Percentiles rank a stretch among this genome's conserved stretches.
These are phyloP conservation scores for Antigone vipio DNA, from an alignment of 2,113 vertebrate species.

Conservation along the genomic window DNA sequence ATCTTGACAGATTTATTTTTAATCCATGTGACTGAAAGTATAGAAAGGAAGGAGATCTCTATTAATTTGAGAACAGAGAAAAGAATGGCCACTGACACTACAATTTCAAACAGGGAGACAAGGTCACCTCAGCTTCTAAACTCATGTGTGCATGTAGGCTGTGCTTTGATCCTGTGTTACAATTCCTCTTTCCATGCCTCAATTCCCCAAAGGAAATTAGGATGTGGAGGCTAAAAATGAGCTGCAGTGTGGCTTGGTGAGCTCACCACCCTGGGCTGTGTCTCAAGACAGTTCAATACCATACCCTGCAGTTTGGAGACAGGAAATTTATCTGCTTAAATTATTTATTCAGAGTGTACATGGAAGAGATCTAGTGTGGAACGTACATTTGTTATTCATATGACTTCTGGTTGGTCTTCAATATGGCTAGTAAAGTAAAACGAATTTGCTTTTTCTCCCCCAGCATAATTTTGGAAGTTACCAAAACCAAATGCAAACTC, in stretches of 20 bases:
- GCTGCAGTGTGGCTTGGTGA: not conserved
- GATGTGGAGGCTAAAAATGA: not conserved
- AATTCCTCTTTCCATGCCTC: not conserved
- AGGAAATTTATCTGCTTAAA: not conserved
- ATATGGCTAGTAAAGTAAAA: not conserved
- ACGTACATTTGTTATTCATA: not conserved
- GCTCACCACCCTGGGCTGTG: fast-evolving
- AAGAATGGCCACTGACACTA: not conserved
- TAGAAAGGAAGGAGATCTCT: not conserved
- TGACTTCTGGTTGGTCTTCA: not conserved
- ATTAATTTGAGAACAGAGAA: not conserved
- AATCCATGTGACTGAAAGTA: fast-evolving
- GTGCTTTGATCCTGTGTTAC: not conserved
- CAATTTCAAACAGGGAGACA: not conserved
- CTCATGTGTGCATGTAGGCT: not conserved
- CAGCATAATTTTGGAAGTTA: not conserved
- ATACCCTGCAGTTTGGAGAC: too few species aligned
- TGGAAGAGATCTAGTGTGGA: not conserved
- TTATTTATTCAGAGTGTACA: not conserved
- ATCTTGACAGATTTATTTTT: not conserved
- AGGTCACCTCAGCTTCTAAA: not conserved
- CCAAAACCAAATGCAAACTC: not conserved
- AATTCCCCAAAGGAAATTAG: not conserved
- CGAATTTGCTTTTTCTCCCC: not conserved
- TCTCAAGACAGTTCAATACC: not conserved